Evolutionary conservation across 1,140 invertebrate genomes (phyloP), one percentile per base, ranked within the genome.

Genomic region (Goniozus legneri): DNA sequence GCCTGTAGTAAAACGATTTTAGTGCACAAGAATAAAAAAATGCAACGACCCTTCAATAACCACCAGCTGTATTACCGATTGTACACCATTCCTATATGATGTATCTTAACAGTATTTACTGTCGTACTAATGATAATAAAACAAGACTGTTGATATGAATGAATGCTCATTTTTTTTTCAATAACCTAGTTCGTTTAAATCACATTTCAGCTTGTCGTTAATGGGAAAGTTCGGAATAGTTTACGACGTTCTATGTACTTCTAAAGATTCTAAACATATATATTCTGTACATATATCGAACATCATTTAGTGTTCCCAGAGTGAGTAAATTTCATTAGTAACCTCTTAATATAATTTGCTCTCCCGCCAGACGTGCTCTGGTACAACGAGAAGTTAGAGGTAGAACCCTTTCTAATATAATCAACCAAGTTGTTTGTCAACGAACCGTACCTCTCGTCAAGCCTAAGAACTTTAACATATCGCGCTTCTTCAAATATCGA

Each of bases 101-200:
- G 57, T 69, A 71, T 73, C 49, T 56, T 73, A 70, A 71, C 69
- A 73, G 68, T 73, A 73, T 73, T 73, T 70, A 54, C 58, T 69
- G 63, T 69, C 52, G 62, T 60, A 66, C 58, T 69, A 71, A 69
- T 62, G 59, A 56, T 59, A 64, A 65, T 67, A 69, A 67, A 72
- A 50, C 52, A 63, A 51, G 61, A 61, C 60, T 64, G 60, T 67
- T 71, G 69, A 66, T 70, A 70, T 55, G 57, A 62, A 44, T 47
- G 21, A 54, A 33, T 21, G 14, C 13, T 12, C 1, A 22, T 47
- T 6, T 32, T 44, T 30, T 21, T 10, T 38, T n/a, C 20, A 8
- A 36, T 24, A 35, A 14, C 14, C 14, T n/a, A 4, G 13, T 8
- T 8, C 10, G 18, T 7, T 31, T 42, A 31, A 27, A 27, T 27